Base-by-base conservation (phyloP, 2,113 vertebrate genomes). In the Crotalus helleri region DNA sequence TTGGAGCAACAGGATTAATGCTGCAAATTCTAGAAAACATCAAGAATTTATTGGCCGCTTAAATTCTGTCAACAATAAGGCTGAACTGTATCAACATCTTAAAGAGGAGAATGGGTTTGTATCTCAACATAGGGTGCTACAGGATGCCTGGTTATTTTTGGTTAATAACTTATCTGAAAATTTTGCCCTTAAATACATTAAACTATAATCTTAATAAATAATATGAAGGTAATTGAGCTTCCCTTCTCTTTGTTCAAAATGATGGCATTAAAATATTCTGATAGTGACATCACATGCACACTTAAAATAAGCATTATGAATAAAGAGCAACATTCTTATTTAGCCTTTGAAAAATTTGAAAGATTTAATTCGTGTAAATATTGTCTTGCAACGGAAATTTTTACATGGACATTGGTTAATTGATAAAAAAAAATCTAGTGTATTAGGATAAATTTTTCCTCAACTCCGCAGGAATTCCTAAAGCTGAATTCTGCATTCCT, bases 91-190 rank as follows among this genome's bases (percentile, higher is more conserved):
- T 96, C 99, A 99, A 96, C 98, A 99, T 95, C 98, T 99, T 92
- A 99, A 99, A 97, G 99, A 99, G 9, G 99, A 99, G 96, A 99
- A 99, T 39, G 99, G 99, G 99, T 99, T 95, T 91, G 98, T 98
- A 96, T 96, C 94, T 59, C 33, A 94, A 91, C 94, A 92, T 91
- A 1, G 21, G 53, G 61, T 91, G 9, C 33, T 85, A 0, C 64
- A 93, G 26, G 17, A 85, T 49, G 21, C 57, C 11, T 26, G 57
- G 51, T 87, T 86, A 26, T 89, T 88, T 61, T 7, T 19, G 51
- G 15, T 49, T 26, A 21, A 55, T 17, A 26, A 39, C 1, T 0
- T 81, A 2, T 49, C 29, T 24, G 19, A 90, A 58, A 57, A 39
- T 39, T 12, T 39, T 85, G 8, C 81, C 89, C 53, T 9, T 53